Evolutionary conservation across 2,113 vertebrate genomes (phyloP), one percentile per base, ranked within the genome.

Genomic region (Sinosuthora webbiana): DNA sequence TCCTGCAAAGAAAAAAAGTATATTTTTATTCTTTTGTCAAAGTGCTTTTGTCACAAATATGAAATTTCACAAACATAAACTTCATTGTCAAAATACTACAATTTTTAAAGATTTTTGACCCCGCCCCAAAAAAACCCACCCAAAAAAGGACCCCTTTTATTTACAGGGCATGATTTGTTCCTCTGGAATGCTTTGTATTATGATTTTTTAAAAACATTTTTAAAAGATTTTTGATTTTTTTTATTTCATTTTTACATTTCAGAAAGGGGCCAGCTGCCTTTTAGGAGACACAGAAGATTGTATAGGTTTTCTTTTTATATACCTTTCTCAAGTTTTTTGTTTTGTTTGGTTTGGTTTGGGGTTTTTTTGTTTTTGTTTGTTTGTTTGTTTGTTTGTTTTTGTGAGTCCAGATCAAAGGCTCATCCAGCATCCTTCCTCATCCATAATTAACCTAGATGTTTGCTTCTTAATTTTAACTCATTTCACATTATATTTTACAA

Each of bases 191-290:
- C 3, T 67, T 65, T 64, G 0, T 13, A 13, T 19, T 37, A 50
- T 42, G 13, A 42, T 15, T 63, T 92, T 24, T 24, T 1, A 49
- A 56, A 45, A 70, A 0, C 0, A 55, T 53, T 33, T 80, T 53
- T 4, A 14, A 23, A 49, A 13, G 0, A 30, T 16, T 49, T 41
- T 41, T 39, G 0, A 4, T 9, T 8, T 22, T 22, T 31, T 31
- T 35, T 0, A 8, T 9, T 47, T 53, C 0, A 20, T 62, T 65
- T 76, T 56, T 24, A 3, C 4, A 0, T 53, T 75, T 79, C 45
- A 3, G 8, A 37, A 70, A 30, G 6, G 3, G 3, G 5, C 0
- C n/a, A 12, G 3, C 2, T 65, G 8, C 10, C 0, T 45, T 44
- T 63, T 41, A 41, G 31, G 31, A 45, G 4, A 67, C 6, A 35